A percentile compares a stretch with the other conserved stretches of the same genome.
phyloP scores from a whole-genome alignment of 2,888 invertebrate species.

The Lutraria lutraria region DNA sequence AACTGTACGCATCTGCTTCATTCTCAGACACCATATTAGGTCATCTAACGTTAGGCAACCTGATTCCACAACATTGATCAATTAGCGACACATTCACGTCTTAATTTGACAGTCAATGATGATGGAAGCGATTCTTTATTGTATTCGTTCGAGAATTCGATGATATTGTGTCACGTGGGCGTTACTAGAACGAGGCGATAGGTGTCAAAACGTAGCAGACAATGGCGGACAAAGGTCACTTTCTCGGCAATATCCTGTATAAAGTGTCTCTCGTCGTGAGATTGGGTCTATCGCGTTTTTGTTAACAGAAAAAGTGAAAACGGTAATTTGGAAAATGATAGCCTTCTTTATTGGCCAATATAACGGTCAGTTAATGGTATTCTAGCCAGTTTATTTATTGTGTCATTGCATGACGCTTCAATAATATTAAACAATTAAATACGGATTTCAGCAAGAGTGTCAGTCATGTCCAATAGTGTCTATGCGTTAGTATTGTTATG shows the following conservation, averaged over 20 bases:
- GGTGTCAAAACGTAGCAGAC: conserved; percentile 55
- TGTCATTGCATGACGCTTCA: conserved; percentile 11
- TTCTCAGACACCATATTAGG: conserved; percentile 36
- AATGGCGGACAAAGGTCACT: conserved; percentile 64
- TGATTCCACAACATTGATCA: conserved; percentile 51
- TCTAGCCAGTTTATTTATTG: background rate
- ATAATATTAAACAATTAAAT: conserved; percentile 23
- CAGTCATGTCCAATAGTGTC: background rate
- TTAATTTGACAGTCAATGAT: conserved; percentile 50
- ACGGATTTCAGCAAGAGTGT: background rate
- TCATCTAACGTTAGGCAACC: conserved; percentile 35
- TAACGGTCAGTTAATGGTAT: conserved; percentile 51
- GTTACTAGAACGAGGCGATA: conserved; percentile 48
- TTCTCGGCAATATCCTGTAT: conserved; percentile 44
- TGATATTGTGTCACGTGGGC: conserved; percentile 62
- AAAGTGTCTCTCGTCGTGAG: conserved; percentile 46
- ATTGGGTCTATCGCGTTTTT: conserved; percentile 3
- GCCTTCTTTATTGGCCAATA: conserved; percentile 56
- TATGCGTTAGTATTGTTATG: background rate
- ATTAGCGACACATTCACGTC: conserved; percentile 49
- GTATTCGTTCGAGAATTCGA: conserved; percentile 49
- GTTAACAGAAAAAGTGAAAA: conserved; percentile 47
- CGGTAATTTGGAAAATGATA: conserved; percentile 63
- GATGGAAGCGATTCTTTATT: conserved; percentile 40
- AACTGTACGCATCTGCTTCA: conserved; percentile 50